Conservation (phyloP, 2,113 vertebrate genomes). For the Oxyura jamaicensis region DNA sequence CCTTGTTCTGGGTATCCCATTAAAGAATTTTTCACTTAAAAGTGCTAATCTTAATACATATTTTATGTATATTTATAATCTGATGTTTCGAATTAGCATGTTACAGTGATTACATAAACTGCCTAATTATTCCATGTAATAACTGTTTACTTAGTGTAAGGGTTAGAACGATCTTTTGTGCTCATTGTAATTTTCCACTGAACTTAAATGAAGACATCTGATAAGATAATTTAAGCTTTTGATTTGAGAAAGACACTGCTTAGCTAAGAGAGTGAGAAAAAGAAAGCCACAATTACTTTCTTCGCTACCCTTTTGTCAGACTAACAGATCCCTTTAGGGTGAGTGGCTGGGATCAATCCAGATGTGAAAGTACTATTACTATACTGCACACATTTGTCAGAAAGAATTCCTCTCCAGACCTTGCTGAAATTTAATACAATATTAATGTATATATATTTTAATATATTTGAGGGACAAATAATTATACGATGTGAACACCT, state of each 20-base stretch:
- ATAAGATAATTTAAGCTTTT: not conserved
- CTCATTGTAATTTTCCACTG: not conserved
- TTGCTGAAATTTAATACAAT: not conserved
- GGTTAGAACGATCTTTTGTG: not conserved
- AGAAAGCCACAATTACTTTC: not conserved
- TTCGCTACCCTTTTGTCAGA: not conserved
- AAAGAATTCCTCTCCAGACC: conserved; percentile 7
- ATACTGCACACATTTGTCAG: not conserved
- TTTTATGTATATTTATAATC: not conserved
- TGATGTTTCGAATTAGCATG: not conserved
- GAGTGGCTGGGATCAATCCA: conserved; percentile 3
- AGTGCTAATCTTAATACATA: not conserved
- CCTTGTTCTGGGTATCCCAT: not conserved
- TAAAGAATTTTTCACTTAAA: not conserved
- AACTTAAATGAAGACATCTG: not conserved
- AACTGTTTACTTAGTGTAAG: not conserved
- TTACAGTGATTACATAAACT: not conserved
- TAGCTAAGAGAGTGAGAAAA: not conserved
- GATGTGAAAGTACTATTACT: not conserved
- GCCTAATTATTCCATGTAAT: not conserved
- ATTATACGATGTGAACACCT: not conserved
- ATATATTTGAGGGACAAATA: not conserved
- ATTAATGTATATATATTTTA: not conserved
- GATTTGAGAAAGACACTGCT: not conserved
- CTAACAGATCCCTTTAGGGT: not conserved